These are phyloP conservation scores for Siderastrea radians DNA, from an alignment of 92 coral and sea anemone genomes.

Conservation along the genomic window DNA sequence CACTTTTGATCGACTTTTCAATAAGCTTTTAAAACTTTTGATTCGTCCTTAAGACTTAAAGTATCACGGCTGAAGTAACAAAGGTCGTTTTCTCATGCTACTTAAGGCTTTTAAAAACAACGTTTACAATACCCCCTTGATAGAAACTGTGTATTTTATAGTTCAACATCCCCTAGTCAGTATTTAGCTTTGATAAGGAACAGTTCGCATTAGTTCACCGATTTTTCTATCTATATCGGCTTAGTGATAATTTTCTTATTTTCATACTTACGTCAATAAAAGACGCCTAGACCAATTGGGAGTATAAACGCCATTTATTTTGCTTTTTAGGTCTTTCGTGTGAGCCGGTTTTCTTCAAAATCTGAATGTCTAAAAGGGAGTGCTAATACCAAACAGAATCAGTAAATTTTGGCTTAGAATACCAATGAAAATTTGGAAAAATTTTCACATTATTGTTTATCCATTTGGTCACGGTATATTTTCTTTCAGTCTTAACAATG, in stretches of 20 bases:
- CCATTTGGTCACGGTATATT: background rate
- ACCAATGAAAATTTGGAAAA: background rate
- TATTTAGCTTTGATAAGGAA: background rate
- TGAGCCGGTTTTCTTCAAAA: background rate
- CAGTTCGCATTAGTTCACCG: background rate
- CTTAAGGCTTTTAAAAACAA: background rate
- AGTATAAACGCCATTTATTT: background rate
- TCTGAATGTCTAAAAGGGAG: too few relatives aligned
- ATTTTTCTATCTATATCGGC: background rate
- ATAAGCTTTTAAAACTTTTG: slow-evolving; percentile 18
- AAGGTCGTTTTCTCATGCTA: background rate
- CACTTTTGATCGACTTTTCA: background rate
- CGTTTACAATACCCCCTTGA: slow-evolving; percentile 28
- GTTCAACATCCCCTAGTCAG: background rate
- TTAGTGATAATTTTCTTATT: background rate
- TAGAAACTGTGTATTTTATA: background rate
- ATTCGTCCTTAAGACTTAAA: background rate
- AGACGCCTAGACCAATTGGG: background rate
- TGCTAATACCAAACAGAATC: too few relatives aligned
- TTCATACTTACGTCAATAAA: too few relatives aligned
- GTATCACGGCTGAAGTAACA: too few relatives aligned
- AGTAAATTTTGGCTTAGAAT: too few relatives aligned
- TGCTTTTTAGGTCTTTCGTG: background rate
- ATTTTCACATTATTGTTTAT: too few relatives aligned
- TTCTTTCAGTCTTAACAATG: background rate